Evolutionary conservation across 2,888 invertebrate genomes (phyloP).

Genomic region (Anodontia alba): DNA sequence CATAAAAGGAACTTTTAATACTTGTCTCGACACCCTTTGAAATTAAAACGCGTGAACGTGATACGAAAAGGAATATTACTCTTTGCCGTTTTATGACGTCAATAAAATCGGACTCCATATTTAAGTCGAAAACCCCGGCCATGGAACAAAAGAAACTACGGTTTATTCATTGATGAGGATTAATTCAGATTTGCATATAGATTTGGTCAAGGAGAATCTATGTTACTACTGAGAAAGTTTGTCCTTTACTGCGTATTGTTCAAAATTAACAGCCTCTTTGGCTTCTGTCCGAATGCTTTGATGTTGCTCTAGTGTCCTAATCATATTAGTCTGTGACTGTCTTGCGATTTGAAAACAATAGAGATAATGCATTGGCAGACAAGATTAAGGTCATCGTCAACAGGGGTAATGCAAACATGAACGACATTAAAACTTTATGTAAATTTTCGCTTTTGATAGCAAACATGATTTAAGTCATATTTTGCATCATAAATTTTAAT

Average conservation of each 20-base stretch:
- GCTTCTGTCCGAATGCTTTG: conserved; percentile 33
- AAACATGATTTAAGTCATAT: background rate
- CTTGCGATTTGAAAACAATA: background rate
- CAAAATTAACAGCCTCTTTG: conserved; percentile 45
- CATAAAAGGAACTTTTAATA: conserved; percentile 60
- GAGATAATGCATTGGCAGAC: background rate
- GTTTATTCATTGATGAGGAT: conserved; percentile 38
- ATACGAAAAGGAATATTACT: conserved; percentile 64
- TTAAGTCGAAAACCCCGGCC: conserved; percentile 51
- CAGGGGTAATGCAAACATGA: background rate
- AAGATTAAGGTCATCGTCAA: background rate
- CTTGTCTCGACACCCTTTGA: conserved; percentile 60
- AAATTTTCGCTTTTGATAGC: background rate
- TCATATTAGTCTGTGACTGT: background rate
- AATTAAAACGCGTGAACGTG: conserved; percentile 61
- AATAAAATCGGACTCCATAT: conserved; percentile 57
- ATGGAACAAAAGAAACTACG: conserved; percentile 4
- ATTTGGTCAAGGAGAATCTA: conserved; percentile 45
- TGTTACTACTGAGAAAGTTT: conserved; percentile 16
- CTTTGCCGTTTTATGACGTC: conserved; percentile 60
- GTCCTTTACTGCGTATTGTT: conserved; percentile 33
- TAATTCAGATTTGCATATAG: conserved; percentile 64
- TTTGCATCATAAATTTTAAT: background rate
- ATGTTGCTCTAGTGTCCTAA: conserved; percentile 30
- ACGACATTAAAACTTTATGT: background rate